phyloP scores from a whole-genome alignment of 2,113 vertebrate species.

The Hippolais icterina region DNA sequence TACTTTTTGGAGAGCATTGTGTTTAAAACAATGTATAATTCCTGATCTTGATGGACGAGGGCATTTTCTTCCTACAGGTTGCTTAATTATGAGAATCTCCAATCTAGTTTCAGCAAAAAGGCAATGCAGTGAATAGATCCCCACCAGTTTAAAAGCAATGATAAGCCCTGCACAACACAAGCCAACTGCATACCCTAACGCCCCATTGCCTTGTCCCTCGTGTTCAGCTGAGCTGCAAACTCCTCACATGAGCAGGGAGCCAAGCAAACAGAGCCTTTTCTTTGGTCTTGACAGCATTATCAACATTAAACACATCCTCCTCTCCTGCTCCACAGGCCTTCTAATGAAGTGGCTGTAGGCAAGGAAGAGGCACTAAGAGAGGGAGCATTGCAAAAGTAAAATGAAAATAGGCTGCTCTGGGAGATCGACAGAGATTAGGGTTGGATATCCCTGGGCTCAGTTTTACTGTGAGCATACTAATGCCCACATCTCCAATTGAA shows the following conservation, averaged over 20 bases:
- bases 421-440: not conserved
- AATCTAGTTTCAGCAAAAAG: not conserved
- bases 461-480: not conserved
- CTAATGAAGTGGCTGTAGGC: not conserved
- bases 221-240: not conserved
- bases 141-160: not conserved
- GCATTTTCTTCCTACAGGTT: not conserved
- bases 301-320: not conserved
- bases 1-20: not conserved
- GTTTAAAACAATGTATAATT: not conserved
- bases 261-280: not conserved
- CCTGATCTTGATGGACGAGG: not conserved
- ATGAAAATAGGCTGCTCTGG: not conserved
- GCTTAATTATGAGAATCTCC: not conserved
- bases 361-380: not conserved
- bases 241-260: not conserved
- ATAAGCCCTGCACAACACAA: not conserved
- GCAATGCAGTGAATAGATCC: not conserved
- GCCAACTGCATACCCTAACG: fast-evolving
- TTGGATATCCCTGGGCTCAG: not conserved
- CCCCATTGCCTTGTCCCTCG: not conserved
- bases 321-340: not conserved
- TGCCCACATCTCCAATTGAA: not conserved
- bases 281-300: not conserved
- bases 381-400: not conserved